Evolutionary conservation across 2,113 vertebrate species (phyloP).

Genomic region (Clarias macrocephalus): DNA sequence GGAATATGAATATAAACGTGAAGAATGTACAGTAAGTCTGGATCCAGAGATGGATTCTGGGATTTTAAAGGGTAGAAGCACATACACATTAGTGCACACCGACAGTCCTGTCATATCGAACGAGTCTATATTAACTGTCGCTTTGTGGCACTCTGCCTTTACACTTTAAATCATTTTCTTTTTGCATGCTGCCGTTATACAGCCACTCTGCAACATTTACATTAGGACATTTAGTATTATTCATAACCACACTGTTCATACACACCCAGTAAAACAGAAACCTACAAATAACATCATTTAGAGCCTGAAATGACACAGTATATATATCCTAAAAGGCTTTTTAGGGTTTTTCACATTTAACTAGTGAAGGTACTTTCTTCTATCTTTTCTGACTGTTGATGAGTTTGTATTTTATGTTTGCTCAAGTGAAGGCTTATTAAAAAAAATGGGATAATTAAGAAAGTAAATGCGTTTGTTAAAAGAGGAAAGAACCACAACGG

Average conservation of each 20-base stretch:
- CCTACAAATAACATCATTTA: constrained; percentile 9
- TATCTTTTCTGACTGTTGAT: not conserved
- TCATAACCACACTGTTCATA: not conserved
- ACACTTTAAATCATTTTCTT: not conserved
- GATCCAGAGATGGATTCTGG: not conserved
- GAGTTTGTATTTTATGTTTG: not conserved
- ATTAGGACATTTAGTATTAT: not conserved
- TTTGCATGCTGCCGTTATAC: not conserved
- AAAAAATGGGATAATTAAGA: constrained; percentile 20
- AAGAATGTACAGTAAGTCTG: not conserved
- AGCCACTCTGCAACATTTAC: not conserved
- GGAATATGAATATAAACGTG: not conserved
- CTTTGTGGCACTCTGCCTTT: not conserved
- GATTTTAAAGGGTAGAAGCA: constrained; percentile 2
- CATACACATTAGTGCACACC: not conserved
- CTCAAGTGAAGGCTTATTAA: constrained; percentile 19
- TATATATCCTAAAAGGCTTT: not conserved
- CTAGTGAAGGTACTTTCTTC: constrained; percentile 25
- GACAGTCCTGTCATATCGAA: not conserved
- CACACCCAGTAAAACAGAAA: not conserved
- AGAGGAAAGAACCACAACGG: constrained; percentile 30
- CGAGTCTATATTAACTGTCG: not conserved
- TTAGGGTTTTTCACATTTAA: not conserved
- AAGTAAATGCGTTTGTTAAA: constrained; percentile 30
- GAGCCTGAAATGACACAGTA: not conserved